These are phyloP conservation scores for Drosophila elegans DNA, from an alignment of 1,140 invertebrate species.

Conservation along the genomic window DNA sequence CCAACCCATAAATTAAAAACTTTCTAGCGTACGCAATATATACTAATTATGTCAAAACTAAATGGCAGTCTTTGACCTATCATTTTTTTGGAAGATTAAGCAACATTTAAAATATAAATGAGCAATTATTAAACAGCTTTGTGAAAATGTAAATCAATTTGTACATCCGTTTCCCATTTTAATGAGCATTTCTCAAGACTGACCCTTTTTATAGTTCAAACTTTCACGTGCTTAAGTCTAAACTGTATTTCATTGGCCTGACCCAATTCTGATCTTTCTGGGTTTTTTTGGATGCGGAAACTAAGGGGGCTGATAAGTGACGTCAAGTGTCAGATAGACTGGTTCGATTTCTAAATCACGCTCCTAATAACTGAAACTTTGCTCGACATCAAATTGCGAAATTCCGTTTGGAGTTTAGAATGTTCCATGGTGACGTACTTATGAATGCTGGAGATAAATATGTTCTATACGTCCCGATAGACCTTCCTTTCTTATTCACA, in stretches of 20 bases:
- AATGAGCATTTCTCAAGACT: too few relatives aligned
- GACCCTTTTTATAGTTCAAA: too few relatives aligned
- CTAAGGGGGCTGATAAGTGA: conserved; percentile 29
- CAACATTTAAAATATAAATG: neutral
- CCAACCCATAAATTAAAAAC: conserved; percentile 22
- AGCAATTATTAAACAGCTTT: too few relatives aligned
- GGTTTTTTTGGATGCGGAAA: neutral
- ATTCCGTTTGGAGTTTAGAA: conserved; percentile 32
- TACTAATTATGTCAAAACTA: conserved; percentile 30
- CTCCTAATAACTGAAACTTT: conserved; percentile 32
- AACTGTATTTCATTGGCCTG: neutral
- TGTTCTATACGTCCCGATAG: conserved; percentile 4
- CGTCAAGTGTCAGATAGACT: conserved; percentile 25
- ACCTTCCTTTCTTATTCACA: conserved; percentile 2
- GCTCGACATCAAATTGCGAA: conserved; percentile 28
- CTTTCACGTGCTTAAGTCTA: neutral
- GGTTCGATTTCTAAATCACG: conserved; percentile 25
- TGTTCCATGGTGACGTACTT: conserved; percentile 8
- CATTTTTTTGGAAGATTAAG: neutral
- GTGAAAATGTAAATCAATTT: neutral
- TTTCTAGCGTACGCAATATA: neutral
- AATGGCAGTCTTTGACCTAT: conserved; percentile 3
- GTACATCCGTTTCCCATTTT: conserved; percentile 1
- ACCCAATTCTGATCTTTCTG: conserved; percentile 6
- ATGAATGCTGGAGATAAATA: neutral